Evolutionary conservation across 2,797 vertebrate species (phyloP), one percentile per base, ranked within the genome.

Genomic region (Rhinophrynus dorsalis): DNA sequence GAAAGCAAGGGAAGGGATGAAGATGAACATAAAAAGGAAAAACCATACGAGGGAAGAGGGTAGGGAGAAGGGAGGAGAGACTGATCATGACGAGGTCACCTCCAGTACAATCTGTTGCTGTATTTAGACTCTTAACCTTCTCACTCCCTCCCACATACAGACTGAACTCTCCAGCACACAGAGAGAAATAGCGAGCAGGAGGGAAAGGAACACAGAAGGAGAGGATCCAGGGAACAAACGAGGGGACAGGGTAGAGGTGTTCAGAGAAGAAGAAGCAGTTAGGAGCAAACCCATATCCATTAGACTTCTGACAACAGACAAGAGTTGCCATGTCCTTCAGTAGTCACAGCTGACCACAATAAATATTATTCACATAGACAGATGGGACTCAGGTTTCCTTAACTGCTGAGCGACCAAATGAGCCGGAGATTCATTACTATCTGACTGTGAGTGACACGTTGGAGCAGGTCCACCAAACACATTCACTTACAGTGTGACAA

Each of bases 71-170:
- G 48, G 60, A 6, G 4, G 54, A 38, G 12, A 20, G 21, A 57
- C 5, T 2, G 52, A 51, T 23, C 55, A 59, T 73, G 61, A 33
- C 27, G 45, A 72, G 67, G 61, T 73, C 54, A 63, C 60, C 69
- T 66, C 54, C 10, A 58, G 54, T 66, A 66, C 62, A 59, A 54
- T 66, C 62, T 66, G 69, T 66, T 65, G 51, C 71, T 67, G 71
- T 61, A 56, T 67, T 67, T 67, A 67, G 71, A 62, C 42, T 62
- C 23, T 67, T 32, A 20, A 38, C 64, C 64, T 38, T 55, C 70
- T 67, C 56, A n/a, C 56, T 42, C 56, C 63, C 71, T 68, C 64
- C 70, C 54, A 47, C 52, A 17, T 29, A 61, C 58, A 37, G 15
- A 23, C 51, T 44, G 27, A 58, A 62, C 52, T 40, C 56, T 37